Base-by-base conservation (phyloP, 2,888 invertebrate genomes). In the Cheilosia soror region DNA sequence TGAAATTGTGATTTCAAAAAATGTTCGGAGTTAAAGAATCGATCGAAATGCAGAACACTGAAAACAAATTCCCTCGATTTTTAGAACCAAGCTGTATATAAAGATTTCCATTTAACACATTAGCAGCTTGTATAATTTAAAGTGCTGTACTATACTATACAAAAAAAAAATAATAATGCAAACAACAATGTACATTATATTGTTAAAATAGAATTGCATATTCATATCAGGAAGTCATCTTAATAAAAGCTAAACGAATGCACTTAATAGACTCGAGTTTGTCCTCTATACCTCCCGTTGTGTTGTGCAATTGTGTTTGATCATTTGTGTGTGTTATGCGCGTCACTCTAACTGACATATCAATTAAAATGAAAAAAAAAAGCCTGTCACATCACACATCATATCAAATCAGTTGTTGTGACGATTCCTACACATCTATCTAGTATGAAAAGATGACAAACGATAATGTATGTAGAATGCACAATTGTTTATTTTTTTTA, bases 191-290 rank as follows among this genome's bases (percentile, higher is more conserved):
- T 15, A 15, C 15, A 15, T 33, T 33, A 11, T 51, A 42, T 4
- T 13, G 27, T 29, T 4, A 11, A 62, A 29, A 51, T 31, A 4
- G 37, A 68, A 62, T 73, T 60, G 44, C 58, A 69, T 65, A 84
- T 79, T 79, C 73, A 84, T 76, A 80, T 85, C 84, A 85, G 84
- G 84, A 81, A 85, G 66, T 76, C 42, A 69, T 71, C 44, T 72
- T 71, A 66, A 78, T 83, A 66, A 72, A 66, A 72, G 42, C 13
- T 53, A 51, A 68, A 68, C 63, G 49, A 73, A 37, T 63, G 51
- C 31, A 57, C 49, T 69, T 72, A 72, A 80, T 85, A 71, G 71
- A 65, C 40, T 20, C 80, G 62, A 81, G 76, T 66, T 57, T 81
- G 55, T 80, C 62, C 65, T 55, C 47, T 65, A 51, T 15, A 53